Evolutionary conservation across 2,113 vertebrate species (phyloP).

Genomic region (Brachirus orientalis): DNA sequence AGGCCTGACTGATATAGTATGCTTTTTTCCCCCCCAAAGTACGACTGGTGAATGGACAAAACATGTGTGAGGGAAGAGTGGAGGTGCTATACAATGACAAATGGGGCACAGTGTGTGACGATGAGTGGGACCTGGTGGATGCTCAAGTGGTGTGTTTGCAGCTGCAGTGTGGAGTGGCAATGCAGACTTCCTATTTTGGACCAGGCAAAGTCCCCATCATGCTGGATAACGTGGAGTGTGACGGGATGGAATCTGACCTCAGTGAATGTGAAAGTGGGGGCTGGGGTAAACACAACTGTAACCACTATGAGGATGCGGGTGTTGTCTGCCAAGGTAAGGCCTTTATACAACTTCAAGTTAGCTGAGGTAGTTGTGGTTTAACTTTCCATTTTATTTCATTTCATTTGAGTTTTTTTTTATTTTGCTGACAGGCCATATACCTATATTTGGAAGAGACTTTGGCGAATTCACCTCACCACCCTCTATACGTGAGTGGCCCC

Average conservation of each 20-base stretch:
- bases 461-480: slow-evolving; percentile 61
- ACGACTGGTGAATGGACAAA: slow-evolving; percentile 87
- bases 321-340: slow-evolving; percentile 88
- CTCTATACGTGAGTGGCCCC: slow-evolving; percentile 70
- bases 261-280: slow-evolving; percentile 90
- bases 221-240: slow-evolving; percentile 95
- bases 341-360: not conserved
- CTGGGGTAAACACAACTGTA: slow-evolving; percentile 97
- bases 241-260: slow-evolving; percentile 85
- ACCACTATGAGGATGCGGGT: slow-evolving; percentile 96
- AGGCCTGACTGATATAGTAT: not conserved
- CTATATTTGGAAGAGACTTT: slow-evolving; percentile 61
- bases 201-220: slow-evolving; percentile 88
- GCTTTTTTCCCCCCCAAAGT: slow-evolving; percentile 74
- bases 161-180: slow-evolving; percentile 88
- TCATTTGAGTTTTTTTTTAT: slow-evolving; percentile 4
- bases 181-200: slow-evolving; percentile 86
- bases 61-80: slow-evolving; percentile 89
- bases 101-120: slow-evolving; percentile 96
- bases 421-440: slow-evolving; percentile 82
- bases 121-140: slow-evolving; percentile 96
- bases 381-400: not conserved
- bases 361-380: not conserved
- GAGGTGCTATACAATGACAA: slow-evolving; percentile 87
- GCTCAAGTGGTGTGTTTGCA: slow-evolving; percentile 94